phyloP scores from a whole-genome alignment of 1,140 invertebrate genomes.

The Anoplophora glabripennis region DNA sequence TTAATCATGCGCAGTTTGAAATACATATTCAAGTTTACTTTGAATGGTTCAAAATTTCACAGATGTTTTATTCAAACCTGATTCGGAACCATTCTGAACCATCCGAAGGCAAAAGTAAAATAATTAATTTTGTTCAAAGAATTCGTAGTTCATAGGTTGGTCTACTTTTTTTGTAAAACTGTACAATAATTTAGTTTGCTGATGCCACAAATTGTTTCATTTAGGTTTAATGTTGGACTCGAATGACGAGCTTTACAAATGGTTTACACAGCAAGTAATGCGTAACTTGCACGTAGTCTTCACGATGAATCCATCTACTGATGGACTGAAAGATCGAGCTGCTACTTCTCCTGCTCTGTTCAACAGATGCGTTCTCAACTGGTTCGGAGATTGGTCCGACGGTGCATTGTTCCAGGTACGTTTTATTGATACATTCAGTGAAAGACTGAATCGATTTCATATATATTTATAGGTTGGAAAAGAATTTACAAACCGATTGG shows the following conservation, averaged over 20 bases:
- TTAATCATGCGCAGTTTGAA: no score
- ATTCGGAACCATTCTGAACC: no score
- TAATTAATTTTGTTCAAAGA: no score
- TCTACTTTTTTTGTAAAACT: no score
- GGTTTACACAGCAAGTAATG: conserved; percentile 98
- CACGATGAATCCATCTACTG: conserved; percentile 99
- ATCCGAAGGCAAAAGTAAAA: no score
- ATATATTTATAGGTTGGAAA: conserved; percentile 67
- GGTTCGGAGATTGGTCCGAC: conserved; percentile 99
- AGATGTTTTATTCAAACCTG: no score
- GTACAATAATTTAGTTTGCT: background rate
- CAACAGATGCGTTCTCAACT: conserved; percentile 99
- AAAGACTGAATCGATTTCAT: background rate
- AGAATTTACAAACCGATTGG: conserved; percentile 81
- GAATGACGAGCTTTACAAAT: conserved; percentile 97
- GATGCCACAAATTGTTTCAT: conserved; percentile 13
- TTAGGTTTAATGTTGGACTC: conserved; percentile 93
- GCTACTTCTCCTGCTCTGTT: conserved; percentile 98
- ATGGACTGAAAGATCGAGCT: conserved; percentile 96
- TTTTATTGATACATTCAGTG: background rate
- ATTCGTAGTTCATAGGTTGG: no score
- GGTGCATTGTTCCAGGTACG: conserved; percentile 90
- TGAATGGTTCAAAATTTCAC: no score
- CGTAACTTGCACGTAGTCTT: conserved; percentile 99
- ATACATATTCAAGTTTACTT: no score